Conservation (phyloP, 2,888 invertebrate genomes). For the Nephrotoma flavescens region DNA sequence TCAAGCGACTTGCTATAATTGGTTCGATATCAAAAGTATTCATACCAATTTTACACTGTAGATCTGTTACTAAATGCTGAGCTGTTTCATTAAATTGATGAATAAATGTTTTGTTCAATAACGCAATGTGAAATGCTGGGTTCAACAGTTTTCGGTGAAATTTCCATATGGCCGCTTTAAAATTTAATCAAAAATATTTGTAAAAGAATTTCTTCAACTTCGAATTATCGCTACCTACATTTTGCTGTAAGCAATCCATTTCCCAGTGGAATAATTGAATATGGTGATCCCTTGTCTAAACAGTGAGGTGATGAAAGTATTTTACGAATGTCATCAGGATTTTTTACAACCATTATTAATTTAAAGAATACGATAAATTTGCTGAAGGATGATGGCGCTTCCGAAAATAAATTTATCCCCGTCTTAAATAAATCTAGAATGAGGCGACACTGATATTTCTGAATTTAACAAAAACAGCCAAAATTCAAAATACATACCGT, state of each 20-base stretch:
- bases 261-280: neutral
- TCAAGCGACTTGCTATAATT: neutral
- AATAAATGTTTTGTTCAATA: neutral
- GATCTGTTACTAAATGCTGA: neutral
- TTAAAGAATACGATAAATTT: neutral
- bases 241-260: neutral
- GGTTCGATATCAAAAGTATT: neutral
- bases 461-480: neutral
- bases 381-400: neutral
- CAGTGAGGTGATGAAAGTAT: no score
- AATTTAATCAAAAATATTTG: neutral
- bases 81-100: neutral
- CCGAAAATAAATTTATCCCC: neutral
- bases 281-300: neutral
- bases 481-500: neutral
- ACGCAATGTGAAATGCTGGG: neutral
- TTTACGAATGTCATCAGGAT: neutral
- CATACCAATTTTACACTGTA: neutral
- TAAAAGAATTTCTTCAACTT: neutral
- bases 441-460: neutral
- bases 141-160: neutral
- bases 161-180: neutral
- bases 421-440: neutral
- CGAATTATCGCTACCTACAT: neutral
- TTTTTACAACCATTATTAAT: neutral